Percentiles rank a stretch among this genome's conserved stretches.
These are phyloP conservation scores for Drosophila athabasca DNA, from an alignment of 1,140 invertebrate genomes.

Conservation along the genomic window DNA sequence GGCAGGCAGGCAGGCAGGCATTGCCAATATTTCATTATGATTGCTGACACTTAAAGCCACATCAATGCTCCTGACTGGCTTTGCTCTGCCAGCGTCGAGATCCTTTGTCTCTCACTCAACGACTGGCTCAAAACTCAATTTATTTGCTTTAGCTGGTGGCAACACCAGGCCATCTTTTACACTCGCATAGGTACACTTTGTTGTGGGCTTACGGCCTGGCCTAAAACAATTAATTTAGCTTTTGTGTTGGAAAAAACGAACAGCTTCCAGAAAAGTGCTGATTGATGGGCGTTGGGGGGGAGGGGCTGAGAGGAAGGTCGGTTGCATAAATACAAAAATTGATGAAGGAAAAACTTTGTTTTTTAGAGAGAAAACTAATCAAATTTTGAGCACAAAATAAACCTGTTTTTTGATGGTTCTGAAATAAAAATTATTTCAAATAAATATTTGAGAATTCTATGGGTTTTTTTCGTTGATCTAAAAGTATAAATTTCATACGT, in stretches of 20 bases:
- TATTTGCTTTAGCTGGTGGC: constrained; percentile 57
- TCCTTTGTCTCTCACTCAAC: constrained; percentile 48
- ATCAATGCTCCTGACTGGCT: constrained; percentile 60
- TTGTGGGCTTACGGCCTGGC: constrained; percentile 33
- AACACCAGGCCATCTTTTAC: constrained; percentile 11
- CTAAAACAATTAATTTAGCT: constrained; percentile 54
- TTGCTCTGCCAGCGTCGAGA: constrained; percentile 19
- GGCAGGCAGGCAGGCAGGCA: not conserved
- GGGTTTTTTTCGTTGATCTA: too few relatives aligned
- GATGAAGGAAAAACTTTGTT: not conserved
- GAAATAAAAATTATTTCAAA: too few relatives aligned
- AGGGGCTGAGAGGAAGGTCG: too few relatives aligned
- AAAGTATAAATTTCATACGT: too few relatives aligned
- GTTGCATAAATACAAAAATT: not conserved
- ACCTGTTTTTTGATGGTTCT: too few relatives aligned
- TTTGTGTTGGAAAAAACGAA: constrained; percentile 7
- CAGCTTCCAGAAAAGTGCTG: not conserved
- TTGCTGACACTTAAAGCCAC: constrained; percentile 69
- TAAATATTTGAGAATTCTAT: too few relatives aligned
- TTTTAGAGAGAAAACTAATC: too few relatives aligned
- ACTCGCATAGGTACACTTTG: too few relatives aligned
- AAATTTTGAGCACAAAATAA: too few relatives aligned
- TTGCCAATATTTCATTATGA: constrained; percentile 76
- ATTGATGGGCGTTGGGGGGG: not conserved
- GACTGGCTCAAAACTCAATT: constrained; percentile 71